Conservation (phyloP, 2,113 vertebrate genomes). For the Saiga tatarica region DNA sequence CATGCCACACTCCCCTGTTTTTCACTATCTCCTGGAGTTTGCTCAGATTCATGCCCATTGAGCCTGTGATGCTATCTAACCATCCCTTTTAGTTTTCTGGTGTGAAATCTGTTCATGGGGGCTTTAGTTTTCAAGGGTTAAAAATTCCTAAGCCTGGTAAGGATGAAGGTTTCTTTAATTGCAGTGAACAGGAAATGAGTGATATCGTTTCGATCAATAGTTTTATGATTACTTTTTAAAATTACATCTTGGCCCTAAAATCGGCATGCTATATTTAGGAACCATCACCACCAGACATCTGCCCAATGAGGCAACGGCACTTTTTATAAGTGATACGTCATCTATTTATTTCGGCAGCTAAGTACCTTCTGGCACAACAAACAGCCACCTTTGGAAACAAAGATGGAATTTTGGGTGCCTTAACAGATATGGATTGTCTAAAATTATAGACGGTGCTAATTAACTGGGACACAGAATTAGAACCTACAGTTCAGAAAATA, state of each 20-base stretch:
- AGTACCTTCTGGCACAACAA: constrained; percentile 70
- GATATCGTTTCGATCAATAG: constrained; percentile 3
- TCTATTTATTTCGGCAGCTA: constrained; percentile 61
- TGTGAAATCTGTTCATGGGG: not conserved
- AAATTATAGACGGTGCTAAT: constrained; percentile 72
- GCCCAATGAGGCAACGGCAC: constrained; percentile 34
- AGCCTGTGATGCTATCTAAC: not conserved
- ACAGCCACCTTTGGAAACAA: constrained; percentile 58
- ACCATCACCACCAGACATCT: constrained; percentile 47
- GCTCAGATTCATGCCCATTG: not conserved
- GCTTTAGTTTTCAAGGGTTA: not conserved
- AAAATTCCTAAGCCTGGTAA: not conserved
- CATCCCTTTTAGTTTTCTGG: not conserved
- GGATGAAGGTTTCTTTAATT: not conserved
- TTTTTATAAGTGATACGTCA: constrained; percentile 51
- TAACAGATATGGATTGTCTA: constrained; percentile 60
- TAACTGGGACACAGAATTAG: constrained; percentile 68
- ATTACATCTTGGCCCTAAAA: constrained; percentile 62
- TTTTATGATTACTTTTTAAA: constrained; percentile 46
- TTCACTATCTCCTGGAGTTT: not conserved
- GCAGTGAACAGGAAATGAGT: constrained; percentile 12
- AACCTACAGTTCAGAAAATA: constrained; percentile 67
- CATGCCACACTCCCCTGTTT: not conserved
- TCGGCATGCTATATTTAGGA: constrained; percentile 52
- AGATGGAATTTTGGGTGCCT: constrained; percentile 50